Base-by-base conservation (phyloP, 30 jellyfish, hydroid and myxozoan genomes). In the Aurelia sp. region DNA sequence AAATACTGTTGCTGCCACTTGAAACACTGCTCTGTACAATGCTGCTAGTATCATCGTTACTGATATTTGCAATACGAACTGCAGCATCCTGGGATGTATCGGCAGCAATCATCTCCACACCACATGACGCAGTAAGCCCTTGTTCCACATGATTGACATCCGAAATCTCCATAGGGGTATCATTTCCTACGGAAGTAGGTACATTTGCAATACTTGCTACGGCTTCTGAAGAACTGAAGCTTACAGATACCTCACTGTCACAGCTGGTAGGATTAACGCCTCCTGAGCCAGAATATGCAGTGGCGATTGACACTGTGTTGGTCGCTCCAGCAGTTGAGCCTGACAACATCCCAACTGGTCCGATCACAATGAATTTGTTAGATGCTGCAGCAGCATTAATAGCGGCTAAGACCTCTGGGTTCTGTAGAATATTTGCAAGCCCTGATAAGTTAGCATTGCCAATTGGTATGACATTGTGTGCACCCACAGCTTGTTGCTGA, bases 321-420 rank as follows among this genome's bases (percentile, higher is more conserved):
- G 94, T 63, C 60, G 97, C 59, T 9, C 77, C 85, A 4, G 98
- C 84, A 51, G 71, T 76, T 22, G 90, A 73, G 7, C 82, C 84
- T 63, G 94, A 97, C 44, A 96, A 86, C 99, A 96, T 96, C 33
- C 99, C 97, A 16, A 96, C 99, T 4, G 99, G 99, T 40, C 99
- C 99, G 72, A 96, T 96, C 19, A 96, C 99, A 63, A 96, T 96
- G 80, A 96, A 96, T 80, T 96, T 96, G 72, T 96, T 96, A 12
- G 99, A 84, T 17, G 99, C 96, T 4, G 99, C 97, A 8, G 99
- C 99, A 0, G 95, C 95, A 81, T 96, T 96, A 21, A 96, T 96
- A 44, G 99, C 99, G 10, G 99, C 98, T 6, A 96, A 90, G 13
- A 96, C 97, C 68, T 96, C 97, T 2, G 99, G 99, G 74, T 96